Percentiles rank a stretch among this genome's conserved stretches.
These are phyloP conservation scores for Philonicus albiceps DNA, from an alignment of 2,888 invertebrate species.

Conservation along the genomic window DNA sequence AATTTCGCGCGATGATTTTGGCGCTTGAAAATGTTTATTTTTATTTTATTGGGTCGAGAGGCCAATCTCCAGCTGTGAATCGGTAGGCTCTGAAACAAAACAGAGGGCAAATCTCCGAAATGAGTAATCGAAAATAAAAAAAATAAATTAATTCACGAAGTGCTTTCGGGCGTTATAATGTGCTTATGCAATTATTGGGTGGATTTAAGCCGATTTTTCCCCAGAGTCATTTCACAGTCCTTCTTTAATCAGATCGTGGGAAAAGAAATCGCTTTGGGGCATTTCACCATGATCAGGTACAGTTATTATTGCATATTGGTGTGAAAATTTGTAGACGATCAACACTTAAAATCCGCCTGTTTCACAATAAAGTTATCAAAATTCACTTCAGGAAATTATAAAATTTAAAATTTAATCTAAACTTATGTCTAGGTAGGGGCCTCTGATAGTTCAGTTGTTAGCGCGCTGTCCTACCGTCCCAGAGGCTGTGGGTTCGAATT, in stretches of 20 bases:
- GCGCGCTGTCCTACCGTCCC: too few species aligned
- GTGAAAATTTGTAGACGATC: neutral
- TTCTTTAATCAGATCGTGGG: constrained; percentile 16
- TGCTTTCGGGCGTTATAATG: constrained; percentile 29
- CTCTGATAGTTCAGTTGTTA: too few species aligned
- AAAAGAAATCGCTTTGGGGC: neutral
- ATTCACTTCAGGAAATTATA: neutral
- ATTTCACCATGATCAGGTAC: neutral
- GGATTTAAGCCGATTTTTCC: constrained; percentile 3
- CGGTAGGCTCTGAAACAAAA: neutral
- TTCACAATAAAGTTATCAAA: neutral
- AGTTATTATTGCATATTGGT: neutral
- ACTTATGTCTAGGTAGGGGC: too few species aligned
- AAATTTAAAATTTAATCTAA: too few species aligned
- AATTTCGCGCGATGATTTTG: neutral
- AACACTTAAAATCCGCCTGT: neutral
- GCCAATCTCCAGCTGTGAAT: neutral
- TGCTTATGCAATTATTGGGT: constrained; percentile 31
- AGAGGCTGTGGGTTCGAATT: too few species aligned
- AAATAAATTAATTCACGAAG: neutral
- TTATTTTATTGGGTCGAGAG: neutral
- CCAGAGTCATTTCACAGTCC: neutral
- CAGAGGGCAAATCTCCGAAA: neutral
- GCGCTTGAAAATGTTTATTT: neutral
- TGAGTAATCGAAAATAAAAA: constrained; percentile 30